Evolutionary conservation across 2,113 vertebrate species (phyloP).

Genomic region (Acrocephalus arundinaceus): DNA sequence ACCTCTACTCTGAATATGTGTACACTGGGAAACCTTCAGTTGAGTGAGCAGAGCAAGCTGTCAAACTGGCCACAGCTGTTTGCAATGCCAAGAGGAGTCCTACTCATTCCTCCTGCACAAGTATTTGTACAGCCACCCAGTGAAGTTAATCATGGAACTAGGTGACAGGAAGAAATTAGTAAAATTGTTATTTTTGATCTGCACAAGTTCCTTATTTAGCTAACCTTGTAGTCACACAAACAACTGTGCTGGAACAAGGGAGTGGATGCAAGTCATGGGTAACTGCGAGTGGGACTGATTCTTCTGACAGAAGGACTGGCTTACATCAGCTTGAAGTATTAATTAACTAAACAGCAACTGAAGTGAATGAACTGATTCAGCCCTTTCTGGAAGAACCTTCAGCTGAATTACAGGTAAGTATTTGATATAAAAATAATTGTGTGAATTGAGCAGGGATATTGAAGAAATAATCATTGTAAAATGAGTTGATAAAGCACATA

Average conservation of each 20-base stretch:
- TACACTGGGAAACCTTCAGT: neutral
- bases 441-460: neutral
- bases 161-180: neutral
- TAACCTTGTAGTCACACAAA: neutral
- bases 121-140: neutral
- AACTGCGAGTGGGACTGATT: neutral
- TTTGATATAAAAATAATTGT: neutral
- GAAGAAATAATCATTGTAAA: neutral
- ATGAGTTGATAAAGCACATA: neutral
- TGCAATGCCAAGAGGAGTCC: neutral
- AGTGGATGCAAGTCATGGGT: neutral
- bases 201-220: neutral
- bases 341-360: neutral
- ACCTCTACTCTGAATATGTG: neutral
- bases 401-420: neutral
- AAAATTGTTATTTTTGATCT: neutral
- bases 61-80: neutral
- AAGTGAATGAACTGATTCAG: neutral
- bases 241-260: neutral
- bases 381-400: neutral
- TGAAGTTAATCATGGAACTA: fast-evolving
- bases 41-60: neutral
- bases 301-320: neutral
- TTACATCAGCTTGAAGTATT: neutral
- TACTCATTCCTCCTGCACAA: neutral